phyloP scores from a whole-genome alignment of 2,797 vertebrate genomes.

The Naso thynnoides region DNA sequence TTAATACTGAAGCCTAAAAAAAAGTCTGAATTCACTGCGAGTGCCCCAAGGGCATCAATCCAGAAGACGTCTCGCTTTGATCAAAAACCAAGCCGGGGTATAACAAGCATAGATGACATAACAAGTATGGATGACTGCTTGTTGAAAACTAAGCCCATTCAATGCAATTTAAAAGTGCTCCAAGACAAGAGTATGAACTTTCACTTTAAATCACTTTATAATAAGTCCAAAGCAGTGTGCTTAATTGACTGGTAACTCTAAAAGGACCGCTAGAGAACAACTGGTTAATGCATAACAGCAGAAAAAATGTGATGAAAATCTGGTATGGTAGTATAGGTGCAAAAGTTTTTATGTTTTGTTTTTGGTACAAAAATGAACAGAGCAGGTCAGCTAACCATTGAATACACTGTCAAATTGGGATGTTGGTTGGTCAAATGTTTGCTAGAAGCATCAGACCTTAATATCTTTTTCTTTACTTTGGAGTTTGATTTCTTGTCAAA shows the following conservation, averaged over 20 bases:
- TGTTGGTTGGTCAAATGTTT: neutral
- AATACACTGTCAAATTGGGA: neutral
- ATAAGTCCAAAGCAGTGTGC: conserved; percentile 6
- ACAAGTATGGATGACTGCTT: conserved; percentile 13
- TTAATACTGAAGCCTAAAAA: conserved; percentile 16
- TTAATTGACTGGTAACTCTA: conserved; percentile 8
- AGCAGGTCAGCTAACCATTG: neutral
- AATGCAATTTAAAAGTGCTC: conserved; percentile 15
- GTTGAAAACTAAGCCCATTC: conserved; percentile 18
- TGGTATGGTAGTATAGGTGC: neutral
- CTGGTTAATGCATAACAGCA: neutral
- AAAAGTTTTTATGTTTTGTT: no score
- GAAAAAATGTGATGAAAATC: neutral
- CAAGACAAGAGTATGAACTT: neutral
- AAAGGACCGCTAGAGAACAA: neutral
- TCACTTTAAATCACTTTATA: conserved; percentile 8
- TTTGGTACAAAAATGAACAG: neutral
- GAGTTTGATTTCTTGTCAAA: conserved; percentile 1
- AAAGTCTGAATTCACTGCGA: conserved; percentile 26
- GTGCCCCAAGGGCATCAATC: conserved; percentile 22
- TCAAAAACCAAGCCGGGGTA: conserved; percentile 35
- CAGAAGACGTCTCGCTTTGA: conserved; percentile 43
- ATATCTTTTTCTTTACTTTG: conserved; percentile 12
- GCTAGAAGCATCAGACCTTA: neutral
- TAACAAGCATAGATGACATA: conserved; percentile 38